Evolutionary conservation across 2,113 vertebrate species (phyloP), one percentile per base, ranked within the genome.

Genomic region (Oreochromis tanganicae): DNA sequence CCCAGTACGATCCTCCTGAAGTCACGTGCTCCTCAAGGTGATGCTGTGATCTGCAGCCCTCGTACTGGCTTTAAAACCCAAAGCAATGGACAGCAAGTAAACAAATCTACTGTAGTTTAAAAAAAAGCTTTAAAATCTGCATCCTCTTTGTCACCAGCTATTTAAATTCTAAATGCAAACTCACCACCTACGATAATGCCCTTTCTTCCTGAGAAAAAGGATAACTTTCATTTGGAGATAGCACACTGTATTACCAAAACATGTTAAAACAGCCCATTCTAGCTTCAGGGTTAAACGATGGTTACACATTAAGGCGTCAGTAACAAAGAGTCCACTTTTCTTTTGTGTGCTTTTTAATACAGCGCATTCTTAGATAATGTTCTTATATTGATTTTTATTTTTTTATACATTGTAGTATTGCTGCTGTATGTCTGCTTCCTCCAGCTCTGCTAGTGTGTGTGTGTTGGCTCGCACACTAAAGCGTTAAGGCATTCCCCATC

Each of bases 401-500:
- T 24, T 6, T 13, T 46, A 2, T 9, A 36, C 41, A 82, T 32
- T 54, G 16, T 9, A 38, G 24, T 19, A 36, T 80, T 21, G 16
- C 17, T 32, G 12, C 82, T 43, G 55, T 13, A 4, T 75, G 46
- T 52, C 46, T 41, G 16, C 21, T 87, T 55, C 27, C 54, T 19
- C 34, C 34, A 1, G 5, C 7, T 5, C 29, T 41, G 59, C 34
- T 71, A 68, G 36, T 84, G 84, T 57, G 68, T 79, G 82, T 55
- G 82, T 73, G 79, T 56, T 19, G 34, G 57, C n/a, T 9, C 8
- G 41, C 10, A 43, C 80, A 27, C 34, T 41, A 50, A 4, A 21
- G 57, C 81, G 78, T 81, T 46, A 41, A 90, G 88, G 87, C 81
- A 85, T 88, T 88, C 90, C 87, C 89, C 85, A 82, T 84, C 82